Evolutionary conservation across 2,888 invertebrate species (phyloP), one percentile per base, ranked within the genome.

Genomic region (Zaprionus obscuricornis): DNA sequence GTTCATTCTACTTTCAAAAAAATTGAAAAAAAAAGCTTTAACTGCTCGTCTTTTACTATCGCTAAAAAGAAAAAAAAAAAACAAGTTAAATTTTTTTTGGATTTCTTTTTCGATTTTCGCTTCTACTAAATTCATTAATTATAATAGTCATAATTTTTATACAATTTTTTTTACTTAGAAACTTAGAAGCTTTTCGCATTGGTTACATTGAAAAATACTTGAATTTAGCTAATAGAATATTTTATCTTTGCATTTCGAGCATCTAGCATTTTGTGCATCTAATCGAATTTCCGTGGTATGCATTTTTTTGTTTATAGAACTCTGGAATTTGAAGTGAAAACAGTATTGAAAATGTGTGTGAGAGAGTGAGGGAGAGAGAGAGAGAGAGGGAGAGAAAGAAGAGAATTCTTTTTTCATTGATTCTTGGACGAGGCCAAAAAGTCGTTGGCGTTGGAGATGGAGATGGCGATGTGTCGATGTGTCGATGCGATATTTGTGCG

Each of bases 1-100:
- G 68, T 68, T 68, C 55, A 45, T 47, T 55, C 68, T 40, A 67
- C 68, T 72, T 72, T 55, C 51, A 67, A 66, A 55, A 71, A 37
- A n/a, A 18, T 14, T 47, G n/a, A n/a, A n/a, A n/a, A n/a, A n/a
- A n/a, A n/a, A n/a, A n/a, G n/a, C n/a, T n/a, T n/a, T n/a, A n/a
- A n/a, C n/a, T n/a, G n/a, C n/a, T n/a, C n/a, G n/a, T n/a, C n/a
- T n/a, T n/a, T n/a, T n/a, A n/a, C n/a, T n/a, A n/a, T n/a, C n/a
- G n/a, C n/a, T n/a, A n/a, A n/a, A n/a, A n/a, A n/a, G n/a, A n/a
- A n/a, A n/a, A n/a, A n/a, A n/a, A n/a, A n/a, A n/a, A n/a, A n/a
- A n/a, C n/a, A n/a, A n/a, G n/a, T n/a, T n/a, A n/a, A n/a, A n/a
- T n/a, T n/a, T n/a, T n/a, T n/a, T n/a, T n/a, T n/a, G n/a, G n/a